These are phyloP conservation scores for Myotis myotis DNA, from an alignment of 2,797 vertebrate species.

Conservation along the genomic window DNA sequence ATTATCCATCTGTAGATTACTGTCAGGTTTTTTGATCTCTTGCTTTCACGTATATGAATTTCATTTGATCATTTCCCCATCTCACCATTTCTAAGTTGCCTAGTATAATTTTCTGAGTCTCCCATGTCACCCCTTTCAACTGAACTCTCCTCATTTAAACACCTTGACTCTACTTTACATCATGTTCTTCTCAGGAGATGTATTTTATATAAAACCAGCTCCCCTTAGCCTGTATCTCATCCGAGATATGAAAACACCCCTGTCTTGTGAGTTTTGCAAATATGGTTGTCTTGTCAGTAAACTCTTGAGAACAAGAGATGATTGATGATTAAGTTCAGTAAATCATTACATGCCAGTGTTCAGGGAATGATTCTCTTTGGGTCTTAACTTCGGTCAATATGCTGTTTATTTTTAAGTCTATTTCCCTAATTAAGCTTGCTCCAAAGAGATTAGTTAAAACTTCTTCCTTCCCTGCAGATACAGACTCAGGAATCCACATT, in stretches of 20 bases:
- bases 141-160: neutral
- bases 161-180: neutral
- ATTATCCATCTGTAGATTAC: neutral
- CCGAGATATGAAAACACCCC: neutral
- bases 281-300: neutral
- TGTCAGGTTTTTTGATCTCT: neutral
- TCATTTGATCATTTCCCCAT: slow-evolving; percentile 16
- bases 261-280: neutral
- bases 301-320: neutral
- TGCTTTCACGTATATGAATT: slow-evolving; percentile 6
- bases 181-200: neutral
- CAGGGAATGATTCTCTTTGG: neutral
- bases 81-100: neutral
- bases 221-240: neutral
- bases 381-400: neutral
- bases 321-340: neutral
- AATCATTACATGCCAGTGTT: neutral
- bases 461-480: neutral
- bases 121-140: neutral
- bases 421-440: neutral
- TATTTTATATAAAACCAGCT: neutral
- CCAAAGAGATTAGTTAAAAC: neutral
- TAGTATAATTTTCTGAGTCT: neutral
- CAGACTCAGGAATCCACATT: neutral
- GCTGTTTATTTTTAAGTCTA: neutral